Conservation (phyloP, 2,797 vertebrate genomes). For the Sarcophilus harrisii region DNA sequence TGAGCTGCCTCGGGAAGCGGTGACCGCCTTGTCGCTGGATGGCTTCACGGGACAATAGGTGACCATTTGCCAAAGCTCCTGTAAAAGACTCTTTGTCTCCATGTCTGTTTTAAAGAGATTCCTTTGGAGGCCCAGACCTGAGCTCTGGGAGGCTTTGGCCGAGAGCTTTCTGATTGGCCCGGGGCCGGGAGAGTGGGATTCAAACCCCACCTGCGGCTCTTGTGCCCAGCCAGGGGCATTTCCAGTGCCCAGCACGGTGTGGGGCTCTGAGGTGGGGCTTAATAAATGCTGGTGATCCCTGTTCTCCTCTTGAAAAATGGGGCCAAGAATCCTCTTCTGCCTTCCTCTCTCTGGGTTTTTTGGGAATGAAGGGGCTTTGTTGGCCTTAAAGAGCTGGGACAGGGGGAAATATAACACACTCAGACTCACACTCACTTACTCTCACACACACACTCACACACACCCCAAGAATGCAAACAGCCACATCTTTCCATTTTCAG, state of each 20-base stretch:
- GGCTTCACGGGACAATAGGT: neutral
- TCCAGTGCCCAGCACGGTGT: too few relatives aligned
- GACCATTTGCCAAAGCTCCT: neutral
- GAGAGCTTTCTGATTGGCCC: neutral
- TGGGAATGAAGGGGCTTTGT: neutral
- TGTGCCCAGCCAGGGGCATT: neutral
- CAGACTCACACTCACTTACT: neutral
- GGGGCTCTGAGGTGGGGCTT: too few relatives aligned
- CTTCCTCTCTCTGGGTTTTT: neutral
- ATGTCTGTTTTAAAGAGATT: neutral
- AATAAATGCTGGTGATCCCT: neutral
- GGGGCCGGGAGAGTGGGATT: neutral
- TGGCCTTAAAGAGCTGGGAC: neutral
- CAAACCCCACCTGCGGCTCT: neutral
- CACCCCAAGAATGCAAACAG: neutral
- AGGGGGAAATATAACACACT: neutral
- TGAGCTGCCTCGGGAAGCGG: neutral
- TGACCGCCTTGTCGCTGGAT: neutral
- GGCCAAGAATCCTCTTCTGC: neutral
- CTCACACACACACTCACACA: neutral
- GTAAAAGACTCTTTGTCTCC: neutral
- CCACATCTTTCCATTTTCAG: neutral
- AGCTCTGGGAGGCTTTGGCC: neutral
- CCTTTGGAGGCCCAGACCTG: neutral
- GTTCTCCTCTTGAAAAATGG: neutral